Percentiles rank a stretch among this genome's conserved stretches.
phyloP scores from a whole-genome alignment of 2,113 vertebrate species.

The Cyrtonyx montezumae region DNA sequence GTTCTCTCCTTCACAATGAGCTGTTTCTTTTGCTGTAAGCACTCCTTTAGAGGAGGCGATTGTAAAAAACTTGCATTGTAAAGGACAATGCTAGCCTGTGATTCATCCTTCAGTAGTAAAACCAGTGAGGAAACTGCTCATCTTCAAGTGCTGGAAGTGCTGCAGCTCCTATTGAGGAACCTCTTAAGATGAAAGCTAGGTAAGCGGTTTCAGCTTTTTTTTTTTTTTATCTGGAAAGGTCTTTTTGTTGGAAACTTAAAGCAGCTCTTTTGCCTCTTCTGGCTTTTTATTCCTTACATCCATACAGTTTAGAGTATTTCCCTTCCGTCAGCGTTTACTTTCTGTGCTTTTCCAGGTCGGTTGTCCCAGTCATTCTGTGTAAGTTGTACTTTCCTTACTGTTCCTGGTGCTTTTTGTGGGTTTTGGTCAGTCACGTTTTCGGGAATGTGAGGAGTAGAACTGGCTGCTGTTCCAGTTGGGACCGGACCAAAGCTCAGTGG shows the following conservation, averaged over 20 bases:
- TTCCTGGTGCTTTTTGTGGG: not conserved
- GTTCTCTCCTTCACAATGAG: not conserved
- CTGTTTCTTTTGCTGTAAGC: not conserved
- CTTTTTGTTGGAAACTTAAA: not conserved
- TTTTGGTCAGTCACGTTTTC: not conserved
- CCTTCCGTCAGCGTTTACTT: not conserved
- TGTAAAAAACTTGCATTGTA: not conserved
- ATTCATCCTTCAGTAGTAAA: not conserved
- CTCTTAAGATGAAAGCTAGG: not conserved
- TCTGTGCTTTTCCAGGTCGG: not conserved
- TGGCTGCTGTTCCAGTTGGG: not conserved
- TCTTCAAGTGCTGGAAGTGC: not conserved
- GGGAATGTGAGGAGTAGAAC: not conserved
- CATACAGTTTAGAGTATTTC: not conserved
- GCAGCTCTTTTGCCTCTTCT: not conserved
- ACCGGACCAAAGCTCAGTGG: not conserved
- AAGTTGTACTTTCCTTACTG: not conserved
- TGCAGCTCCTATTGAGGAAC: not conserved
- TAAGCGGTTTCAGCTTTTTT: not conserved
- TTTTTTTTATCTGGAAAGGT: not conserved
- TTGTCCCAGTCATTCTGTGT: fast-evolving
- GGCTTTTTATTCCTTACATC: not conserved
- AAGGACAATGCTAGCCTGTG: not conserved
- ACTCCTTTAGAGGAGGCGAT: not conserved
- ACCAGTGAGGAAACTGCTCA: not conserved